These are phyloP conservation scores for Noctilio leporinus DNA, from an alignment of 2,113 vertebrate species.

Conservation along the genomic window DNA sequence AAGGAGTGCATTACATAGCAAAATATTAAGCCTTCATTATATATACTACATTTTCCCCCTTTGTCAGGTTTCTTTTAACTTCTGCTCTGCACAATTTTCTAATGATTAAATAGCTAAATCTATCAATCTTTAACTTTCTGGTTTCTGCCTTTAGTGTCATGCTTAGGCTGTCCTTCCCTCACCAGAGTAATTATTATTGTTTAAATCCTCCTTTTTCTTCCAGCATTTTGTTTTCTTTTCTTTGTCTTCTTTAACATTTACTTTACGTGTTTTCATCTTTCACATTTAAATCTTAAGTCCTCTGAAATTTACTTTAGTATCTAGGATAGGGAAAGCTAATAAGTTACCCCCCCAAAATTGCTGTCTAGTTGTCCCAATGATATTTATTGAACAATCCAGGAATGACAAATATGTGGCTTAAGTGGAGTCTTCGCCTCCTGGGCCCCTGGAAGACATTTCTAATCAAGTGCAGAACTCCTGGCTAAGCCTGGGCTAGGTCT, in stretches of 20 bases:
- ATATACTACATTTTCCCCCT: neutral
- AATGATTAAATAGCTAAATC: constrained; percentile 30
- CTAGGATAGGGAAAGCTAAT: neutral
- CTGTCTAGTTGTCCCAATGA: neutral
- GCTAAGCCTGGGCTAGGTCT: neutral
- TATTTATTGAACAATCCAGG: constrained; percentile 50
- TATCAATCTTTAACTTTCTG: constrained; percentile 39
- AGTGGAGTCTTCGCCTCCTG: neutral
- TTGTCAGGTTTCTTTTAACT: neutral
- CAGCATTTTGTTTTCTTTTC: constrained; percentile 27
- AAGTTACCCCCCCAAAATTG: neutral
- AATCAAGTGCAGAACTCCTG: constrained; percentile 47
- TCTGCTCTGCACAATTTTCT: constrained; percentile 14
- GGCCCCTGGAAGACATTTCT: constrained; percentile 49
- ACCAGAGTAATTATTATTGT: neutral
- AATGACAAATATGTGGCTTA: constrained; percentile 24
- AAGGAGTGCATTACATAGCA: neutral
- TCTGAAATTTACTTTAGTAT: constrained; percentile 2
- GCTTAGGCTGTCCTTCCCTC: constrained; percentile 15
- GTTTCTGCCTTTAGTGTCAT: constrained; percentile 10
- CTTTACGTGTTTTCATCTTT: neutral
- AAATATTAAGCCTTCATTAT: neutral
- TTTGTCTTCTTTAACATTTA: too few relatives aligned
- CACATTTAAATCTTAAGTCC: constrained; percentile 24
- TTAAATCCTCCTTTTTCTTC: neutral